Base-by-base conservation (phyloP, 1,140 invertebrate species). In the Nephila pilipes region DNA sequence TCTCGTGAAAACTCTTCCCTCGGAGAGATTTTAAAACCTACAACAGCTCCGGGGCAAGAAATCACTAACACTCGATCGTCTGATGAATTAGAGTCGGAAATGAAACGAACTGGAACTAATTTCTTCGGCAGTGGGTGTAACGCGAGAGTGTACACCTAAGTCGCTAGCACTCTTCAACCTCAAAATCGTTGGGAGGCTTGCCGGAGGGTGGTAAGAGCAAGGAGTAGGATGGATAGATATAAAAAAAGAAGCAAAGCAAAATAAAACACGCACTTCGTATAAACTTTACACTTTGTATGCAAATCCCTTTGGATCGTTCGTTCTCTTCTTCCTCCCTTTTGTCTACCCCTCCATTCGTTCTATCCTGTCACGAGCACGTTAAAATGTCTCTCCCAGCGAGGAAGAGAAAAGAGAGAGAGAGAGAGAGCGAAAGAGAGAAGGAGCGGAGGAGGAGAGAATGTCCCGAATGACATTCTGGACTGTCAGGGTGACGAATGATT, bases 281-380 rank as follows among this genome's bases (percentile, higher is more conserved):
- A 92, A 92, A 92, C 58, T 85, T 92, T 92, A 92, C 90, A 92
- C 90, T 92, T 92, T 92, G 90, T 63, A 92, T 92, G 90, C 90
- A 92, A 92, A 92, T 92, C 80, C 69, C 79, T 25, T 54, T 57
- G 54, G 46, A 83, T 58, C 63, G 29, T 69, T 88, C 87, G 20
- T 46, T 88, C 87, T 75, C 58, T 57, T 65, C 81, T 69, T 36
- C 63, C 29, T 25, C 81, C 75, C 63, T 91, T 81, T 91, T 91
- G 79, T 75, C 81, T 90, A 75, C 80, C n/a, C 38, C 46, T 54
- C 83, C 29, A 5, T 46, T 92, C 90, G 90, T 85, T 85, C 90
- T 32, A 92, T 92, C 69, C 81, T 69, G 90, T 92, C 90, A 92
- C 89, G 89, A 91, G 75, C 79, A 83, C 80, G 90, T 85, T 85